Conservation (phyloP, 2,888 invertebrate species). For the Thera obeliscata region DNA sequence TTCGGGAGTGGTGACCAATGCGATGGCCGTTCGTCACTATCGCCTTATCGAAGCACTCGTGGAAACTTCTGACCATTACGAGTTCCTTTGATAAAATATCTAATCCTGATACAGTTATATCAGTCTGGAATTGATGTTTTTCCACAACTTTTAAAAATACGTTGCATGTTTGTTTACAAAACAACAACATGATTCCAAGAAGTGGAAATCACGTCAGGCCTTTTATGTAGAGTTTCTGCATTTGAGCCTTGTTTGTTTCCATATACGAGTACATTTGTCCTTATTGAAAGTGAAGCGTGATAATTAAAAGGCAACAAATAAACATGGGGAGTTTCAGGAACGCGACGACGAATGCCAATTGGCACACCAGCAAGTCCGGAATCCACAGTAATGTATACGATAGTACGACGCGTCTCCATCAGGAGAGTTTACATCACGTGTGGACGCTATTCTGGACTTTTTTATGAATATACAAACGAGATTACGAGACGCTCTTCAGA, state of each 20-base stretch:
- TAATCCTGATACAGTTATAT: constrained; percentile 42
- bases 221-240: constrained; percentile 9
- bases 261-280: constrained; percentile 33
- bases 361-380: constrained; percentile 56
- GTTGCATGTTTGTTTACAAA: background rate
- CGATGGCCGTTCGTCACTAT: constrained; percentile 40
- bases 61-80: constrained; percentile 70
- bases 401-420: constrained; percentile 30
- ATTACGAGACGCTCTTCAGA: constrained; percentile 24
- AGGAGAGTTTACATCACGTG: constrained; percentile 40
- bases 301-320: constrained; percentile 42
- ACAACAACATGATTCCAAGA: constrained; percentile 2
- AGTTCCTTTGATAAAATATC: constrained; percentile 47
- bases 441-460: constrained; percentile 27
- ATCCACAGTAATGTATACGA: constrained; percentile 47
- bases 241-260: constrained; percentile 11
- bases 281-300: constrained; percentile 28
- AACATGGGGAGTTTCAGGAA: constrained; percentile 45
- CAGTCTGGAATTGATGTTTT: constrained; percentile 1
- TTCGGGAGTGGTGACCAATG: constrained; percentile 51
- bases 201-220: background rate
- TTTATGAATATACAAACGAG: constrained; percentile 29
- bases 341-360: constrained; percentile 61
- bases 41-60: constrained; percentile 61
- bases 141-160: background rate